A percentile compares a stretch with the other conserved stretches of the same genome.
Conservation (phyloP, 2,888 invertebrate genomes). For the Amphipyra tragopoginis region DNA sequence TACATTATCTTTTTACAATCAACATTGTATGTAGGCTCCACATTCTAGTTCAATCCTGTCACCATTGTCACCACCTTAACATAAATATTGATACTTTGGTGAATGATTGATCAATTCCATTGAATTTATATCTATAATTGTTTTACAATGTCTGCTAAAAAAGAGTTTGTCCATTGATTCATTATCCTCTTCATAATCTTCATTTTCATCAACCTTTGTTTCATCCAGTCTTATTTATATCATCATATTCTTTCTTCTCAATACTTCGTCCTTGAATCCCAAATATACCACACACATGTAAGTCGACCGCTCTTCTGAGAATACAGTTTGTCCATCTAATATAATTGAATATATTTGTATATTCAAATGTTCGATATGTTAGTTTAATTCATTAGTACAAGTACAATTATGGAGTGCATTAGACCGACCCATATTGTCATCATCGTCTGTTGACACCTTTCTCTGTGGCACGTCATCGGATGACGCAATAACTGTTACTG, state of each 20-base stretch:
- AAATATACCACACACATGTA: not conserved
- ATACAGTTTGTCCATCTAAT: not conserved
- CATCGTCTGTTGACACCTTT: constrained; percentile 44
- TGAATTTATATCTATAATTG: not conserved
- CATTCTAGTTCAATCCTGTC: not conserved
- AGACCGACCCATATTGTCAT: constrained; percentile 28
- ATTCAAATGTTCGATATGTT: not conserved
- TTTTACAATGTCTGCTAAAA: not conserved
- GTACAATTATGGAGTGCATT: constrained; percentile 3
- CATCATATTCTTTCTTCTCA: not conserved
- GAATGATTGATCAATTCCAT: not conserved
- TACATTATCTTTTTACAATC: not conserved
- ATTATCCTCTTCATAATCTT: too few relatives aligned
- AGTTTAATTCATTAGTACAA: not conserved
- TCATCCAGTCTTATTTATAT: not conserved
- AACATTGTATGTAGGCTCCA: not conserved
- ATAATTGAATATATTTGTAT: too few relatives aligned
- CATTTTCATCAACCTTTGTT: too few relatives aligned
- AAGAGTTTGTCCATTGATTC: too few relatives aligned
- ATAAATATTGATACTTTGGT: constrained; percentile 10
- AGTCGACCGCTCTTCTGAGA: not conserved
- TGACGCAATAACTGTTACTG: constrained; percentile 53
- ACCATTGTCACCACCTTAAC: not conserved
- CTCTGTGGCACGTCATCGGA: constrained; percentile 47
- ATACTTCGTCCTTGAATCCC: not conserved